Evolutionary conservation across 23 tunicate genomes (phyloP), one percentile per base, ranked within the genome.

Genomic region (Phallusia fumigata): DNA sequence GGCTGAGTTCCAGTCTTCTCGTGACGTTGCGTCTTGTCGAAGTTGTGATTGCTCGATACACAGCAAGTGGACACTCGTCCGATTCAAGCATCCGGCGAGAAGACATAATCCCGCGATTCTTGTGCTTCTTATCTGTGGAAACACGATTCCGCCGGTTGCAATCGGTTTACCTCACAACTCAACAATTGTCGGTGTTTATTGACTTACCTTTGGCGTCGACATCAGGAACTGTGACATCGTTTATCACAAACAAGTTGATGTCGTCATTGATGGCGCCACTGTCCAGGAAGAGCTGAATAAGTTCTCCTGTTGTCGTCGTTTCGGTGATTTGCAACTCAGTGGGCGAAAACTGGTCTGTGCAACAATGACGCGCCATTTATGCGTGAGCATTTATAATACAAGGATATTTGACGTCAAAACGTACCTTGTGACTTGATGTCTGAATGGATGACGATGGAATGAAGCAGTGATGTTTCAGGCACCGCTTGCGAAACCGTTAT

Each of bases 281-380:
- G 81, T 86, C 90, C 69, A 86, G 75, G 24, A 53, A 86, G 18
- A 86, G n/a, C 30, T 86, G 90, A 12, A 86, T 74, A 21, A 86
- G 81, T 51, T 86, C 90, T 10, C 33, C 51, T n/a, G 90, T 74
- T 3, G 90, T 86, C 40, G 90, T 86, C 19, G 84, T 74, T n/a
- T 86, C 80, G 11, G 90, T 86, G 74, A 86, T 47, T 15, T 74
- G 78, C 40, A 86, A 33, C 24, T 80, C 84, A 1, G 84, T 86
- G 28, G 78, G 47, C 30, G 84, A 50, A 74, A 86, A 80, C n/a
- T 51, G 33, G 18, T 69, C 90, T 86, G 75, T 0, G 35, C 64
- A 35, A 40, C 47, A 40, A 40, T 40, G 47, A 40, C 47, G 10
- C 47, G 10, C 10, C 8, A 74, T n/a, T 15, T 18, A 75, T 5